Percentiles rank a stretch among this genome's conserved stretches.
phyloP scores from a whole-genome alignment of 2,113 vertebrate species.

The Megalops atlanticus region DNA sequence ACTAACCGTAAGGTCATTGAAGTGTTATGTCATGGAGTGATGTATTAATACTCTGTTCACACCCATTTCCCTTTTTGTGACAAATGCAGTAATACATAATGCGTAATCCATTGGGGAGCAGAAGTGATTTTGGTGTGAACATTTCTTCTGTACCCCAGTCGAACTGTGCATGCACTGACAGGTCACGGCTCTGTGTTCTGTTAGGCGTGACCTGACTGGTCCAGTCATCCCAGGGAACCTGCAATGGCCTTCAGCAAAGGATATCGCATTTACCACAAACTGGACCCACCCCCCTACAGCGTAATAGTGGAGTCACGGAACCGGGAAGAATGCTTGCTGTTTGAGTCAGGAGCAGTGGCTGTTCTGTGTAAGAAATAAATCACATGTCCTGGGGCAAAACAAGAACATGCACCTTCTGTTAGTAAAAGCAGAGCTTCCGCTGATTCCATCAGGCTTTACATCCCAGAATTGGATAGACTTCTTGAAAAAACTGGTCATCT shows the following conservation, averaged over 20 bases:
- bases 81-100: neutral
- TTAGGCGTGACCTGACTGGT: slow-evolving; percentile 46
- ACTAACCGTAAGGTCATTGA: no score
- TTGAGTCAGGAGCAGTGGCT: slow-evolving; percentile 93
- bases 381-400: neutral
- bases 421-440: neutral
- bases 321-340: slow-evolving; percentile 94
- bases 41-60: no score
- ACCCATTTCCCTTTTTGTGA: neutral
- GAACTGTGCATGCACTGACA: neutral
- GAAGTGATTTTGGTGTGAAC: neutral
- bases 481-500: neutral
- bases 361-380: slow-evolving; percentile 84
- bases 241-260: slow-evolving; percentile 98
- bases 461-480: no score
- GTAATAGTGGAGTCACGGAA: slow-evolving; percentile 89
- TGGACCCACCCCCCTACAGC: slow-evolving; percentile 93
- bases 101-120: neutral
- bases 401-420: neutral
- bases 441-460: no score
- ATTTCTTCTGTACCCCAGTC: neutral
- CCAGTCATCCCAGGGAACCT: slow-evolving; percentile 47
- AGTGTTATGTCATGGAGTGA: no score
- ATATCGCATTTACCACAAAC: slow-evolving; percentile 92
- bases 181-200: neutral